Evolutionary conservation across 2,888 invertebrate genomes (phyloP), one percentile per base, ranked within the genome.

Genomic region (Catocala nupta): DNA sequence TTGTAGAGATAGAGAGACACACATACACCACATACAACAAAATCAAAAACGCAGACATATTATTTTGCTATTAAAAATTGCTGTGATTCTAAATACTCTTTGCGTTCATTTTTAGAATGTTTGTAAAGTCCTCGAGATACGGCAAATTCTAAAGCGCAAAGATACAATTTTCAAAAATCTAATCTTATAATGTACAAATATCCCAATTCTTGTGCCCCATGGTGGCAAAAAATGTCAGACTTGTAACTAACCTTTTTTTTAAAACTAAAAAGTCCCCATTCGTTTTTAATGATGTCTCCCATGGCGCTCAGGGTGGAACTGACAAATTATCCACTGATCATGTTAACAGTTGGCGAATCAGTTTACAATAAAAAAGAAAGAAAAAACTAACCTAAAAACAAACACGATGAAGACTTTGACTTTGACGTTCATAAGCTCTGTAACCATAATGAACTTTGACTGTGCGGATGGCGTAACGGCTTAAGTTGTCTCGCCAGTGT

Each of bases 311-410:
- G 42, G 51, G 39, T 42, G 50, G 12, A 33, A 39, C 59, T 64
- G 50, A 59, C 61, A 58, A 52, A 62, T 64, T 64, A 65, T 52
- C 16, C 36, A 55, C 44, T 59, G 49, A 53, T 58, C 39, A 34
- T 43, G 7, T 8, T 25, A 57, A 59, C 70, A 67, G 70, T 67
- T 67, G 66, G 57, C 33, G 59, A 64, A 67, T 67, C 58, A 56
- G 56, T 59, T 59, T 47, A 42, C 33, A 44, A 34, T 0, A 36
- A 57, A 59, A 61, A 54, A 53, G 44, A 44, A 44, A 57, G 10
- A 9, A 45, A 47, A 33, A 47, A 42, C 10, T 47, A 44, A 6
- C 36, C 6, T 39, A 39, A 7, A 39, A 39, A 7, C 36, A 39
- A 6, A 39, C 8, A 39, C 8, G 9, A 39, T 1, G 1, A 0